These are phyloP conservation scores for Labia minor DNA, from an alignment of 2,888 invertebrate genomes.

Conservation along the genomic window DNA sequence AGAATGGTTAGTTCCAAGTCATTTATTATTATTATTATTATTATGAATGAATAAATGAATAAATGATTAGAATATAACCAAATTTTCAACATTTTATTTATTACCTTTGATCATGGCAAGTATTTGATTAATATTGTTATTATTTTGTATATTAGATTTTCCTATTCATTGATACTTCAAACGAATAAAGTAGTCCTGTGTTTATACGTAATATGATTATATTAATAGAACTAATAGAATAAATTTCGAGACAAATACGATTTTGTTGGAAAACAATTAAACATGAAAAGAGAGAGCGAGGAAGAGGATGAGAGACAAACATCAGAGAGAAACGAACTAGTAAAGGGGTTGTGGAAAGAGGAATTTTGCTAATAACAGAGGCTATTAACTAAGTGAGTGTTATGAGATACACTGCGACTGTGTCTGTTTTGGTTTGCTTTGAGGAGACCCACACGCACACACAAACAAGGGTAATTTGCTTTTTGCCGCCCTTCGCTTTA, in stretches of 20 bases:
- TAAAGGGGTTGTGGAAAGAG: neutral
- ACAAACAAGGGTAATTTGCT: neutral
- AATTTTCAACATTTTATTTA: too few species aligned
- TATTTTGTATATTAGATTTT: neutral
- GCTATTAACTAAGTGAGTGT: constrained; percentile 13
- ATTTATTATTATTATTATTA: too few species aligned
- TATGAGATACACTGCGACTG: neutral
- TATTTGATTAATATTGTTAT: too few species aligned
- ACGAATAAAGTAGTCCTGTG: neutral
- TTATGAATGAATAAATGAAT: too few species aligned
- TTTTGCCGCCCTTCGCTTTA: constrained; percentile 7
- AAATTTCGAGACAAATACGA: neutral
- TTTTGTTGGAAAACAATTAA: neutral
- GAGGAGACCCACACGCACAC: neutral
- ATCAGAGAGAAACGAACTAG: neutral
- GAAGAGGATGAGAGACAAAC: too few species aligned
- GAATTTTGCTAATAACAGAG: constrained; percentile 7
- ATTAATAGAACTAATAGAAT: neutral
- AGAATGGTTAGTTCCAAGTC: too few species aligned
- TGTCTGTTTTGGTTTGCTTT: neutral
- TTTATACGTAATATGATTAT: constrained; percentile 13
- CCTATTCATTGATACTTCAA: neutral
- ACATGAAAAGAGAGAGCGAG: constrained; percentile 1
- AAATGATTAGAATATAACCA: too few species aligned
- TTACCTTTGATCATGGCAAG: too few species aligned